Base-by-base conservation (phyloP, 2,888 invertebrate species). In the Scrobipalpa costella region DNA sequence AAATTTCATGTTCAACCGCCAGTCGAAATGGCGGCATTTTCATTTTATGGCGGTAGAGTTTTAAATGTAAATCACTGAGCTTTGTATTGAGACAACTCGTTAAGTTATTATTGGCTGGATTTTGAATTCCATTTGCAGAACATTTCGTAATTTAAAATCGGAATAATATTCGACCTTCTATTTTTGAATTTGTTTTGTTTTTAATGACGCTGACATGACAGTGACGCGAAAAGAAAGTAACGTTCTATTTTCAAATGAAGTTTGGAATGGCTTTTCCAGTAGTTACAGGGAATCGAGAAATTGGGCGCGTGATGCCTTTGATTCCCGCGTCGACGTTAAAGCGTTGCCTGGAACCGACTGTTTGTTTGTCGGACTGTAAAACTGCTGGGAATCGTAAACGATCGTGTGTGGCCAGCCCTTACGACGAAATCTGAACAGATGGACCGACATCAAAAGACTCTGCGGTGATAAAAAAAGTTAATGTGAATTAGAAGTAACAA, bases 401-500 rank as follows among this genome's bases (percentile, higher is more conserved):
- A 69, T 84, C 89, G 90, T 89, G 91, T 90, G 91, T 91, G 90
- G 91, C 84, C 90, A 86, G 86, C 86, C 88, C 90, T 91, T 91
- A 91, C 90, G 87, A 85, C 90, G 91, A 91, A 90, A 84, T 86
- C 83, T 77, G 83, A 83, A 84, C 91, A 90, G 91, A 90, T 90
- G 91, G 85, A 77, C 76, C 67, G 83, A 90, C 83, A 90, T 91
- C 91, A 91, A 91, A 90, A 85, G 87, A 79, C 73, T 75, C 65
- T 73, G 75, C 71, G 80, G 83, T 81, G 85, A 88, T 90, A 89
- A 91, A 90, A 88, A 85, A 76, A 75, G 83, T 88, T 88, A 83
- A 89, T 89, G 88, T 84, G 84, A 81, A 83, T 85, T 84, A 81
- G 82, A 81, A 84, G 86, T 86, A 86, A 87, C 87, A 86, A 86